Base-by-base conservation (phyloP, 2,113 vertebrate genomes). In the Piaya cayana region DNA sequence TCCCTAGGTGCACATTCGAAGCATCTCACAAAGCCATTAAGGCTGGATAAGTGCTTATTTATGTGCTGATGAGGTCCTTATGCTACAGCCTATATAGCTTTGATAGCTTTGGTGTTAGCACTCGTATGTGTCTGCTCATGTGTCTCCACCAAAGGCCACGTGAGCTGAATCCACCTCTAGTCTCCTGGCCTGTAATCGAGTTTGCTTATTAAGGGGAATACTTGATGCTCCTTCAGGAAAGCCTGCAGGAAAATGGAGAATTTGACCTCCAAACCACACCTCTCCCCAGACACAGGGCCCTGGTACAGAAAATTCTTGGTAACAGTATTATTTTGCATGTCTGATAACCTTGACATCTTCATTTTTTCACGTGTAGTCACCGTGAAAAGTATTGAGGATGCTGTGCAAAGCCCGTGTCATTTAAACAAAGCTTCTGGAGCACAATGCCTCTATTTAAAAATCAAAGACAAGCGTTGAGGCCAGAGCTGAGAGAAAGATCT, bases 161-260 rank as follows among this genome's bases (percentile, higher is more conserved):
- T 9, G 39, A 70, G 32, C 2, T 39, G 50, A 63, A 74, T 47
- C 45, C 30, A 39, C 12, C 18, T 55, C 32, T 16, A 23, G 7
- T 13, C 14, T 23, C 30, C 60, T 36, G 37, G 34, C 5, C 47
- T 71, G 32, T 13, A 86, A 50, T 21, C 55, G 72, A 3, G 12
- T 77, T 68, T 80, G n/a, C 21, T 60, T 21, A 25, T 49, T 18
- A 39, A 26, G 14, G 42, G 55, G 77, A 80, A 71, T 3, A 5
- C 12, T 60, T 47, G 20, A 32, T 68, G 23, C 17, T 37, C 42
- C 16, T 1, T 2, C 39, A 39, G 39, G 39, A 39, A 39, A 39
- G 15, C 12, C 49, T 30, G 4, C 5, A 58, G 52, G 13, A 75
- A 56, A 90, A 63, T 0, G 1, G 0, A 2, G 19, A 45, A 36